Conservation (phyloP, 2,888 invertebrate genomes). For the Liopterus haemorrhoidalis region DNA sequence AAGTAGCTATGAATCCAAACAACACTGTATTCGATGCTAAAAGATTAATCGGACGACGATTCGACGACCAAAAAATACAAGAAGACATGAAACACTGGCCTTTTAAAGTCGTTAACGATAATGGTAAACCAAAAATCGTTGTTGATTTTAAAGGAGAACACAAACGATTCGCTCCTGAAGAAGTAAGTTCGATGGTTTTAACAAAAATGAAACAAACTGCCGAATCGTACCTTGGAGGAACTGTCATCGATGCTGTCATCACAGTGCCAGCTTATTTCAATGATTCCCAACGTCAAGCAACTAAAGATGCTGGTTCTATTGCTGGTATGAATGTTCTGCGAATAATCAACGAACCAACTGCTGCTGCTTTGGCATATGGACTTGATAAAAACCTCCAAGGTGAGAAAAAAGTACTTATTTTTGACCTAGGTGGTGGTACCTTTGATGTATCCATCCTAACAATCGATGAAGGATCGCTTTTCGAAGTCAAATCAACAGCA, state of each 20-base stretch:
- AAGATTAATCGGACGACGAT: constrained; percentile 74
- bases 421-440: constrained; percentile 60
- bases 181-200: constrained; percentile 63
- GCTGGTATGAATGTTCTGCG: constrained; percentile 70
- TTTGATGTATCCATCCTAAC: constrained; percentile 80
- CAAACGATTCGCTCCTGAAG: constrained; percentile 62
- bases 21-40: constrained; percentile 70
- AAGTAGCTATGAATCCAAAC: constrained; percentile 66
- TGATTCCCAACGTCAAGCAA: constrained; percentile 68
- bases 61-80: constrained; percentile 67
- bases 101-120: constrained; percentile 63
- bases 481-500: constrained; percentile 75
- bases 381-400: constrained; percentile 61
- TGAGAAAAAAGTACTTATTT: constrained; percentile 59
- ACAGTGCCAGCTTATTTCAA: constrained; percentile 71
- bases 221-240: constrained; percentile 63
- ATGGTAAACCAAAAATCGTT: constrained; percentile 62
- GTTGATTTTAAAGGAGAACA: constrained; percentile 60
- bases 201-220: constrained; percentile 62
- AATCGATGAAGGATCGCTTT: constrained; percentile 69
- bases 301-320: constrained; percentile 76
- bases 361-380: constrained; percentile 68
- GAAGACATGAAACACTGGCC: constrained; percentile 81
- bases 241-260: constrained; percentile 65
- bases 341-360: constrained; percentile 79